Evolutionary conservation across 92 coral and sea anemone genomes (phyloP).

Genomic region (Nematostella vectensis): DNA sequence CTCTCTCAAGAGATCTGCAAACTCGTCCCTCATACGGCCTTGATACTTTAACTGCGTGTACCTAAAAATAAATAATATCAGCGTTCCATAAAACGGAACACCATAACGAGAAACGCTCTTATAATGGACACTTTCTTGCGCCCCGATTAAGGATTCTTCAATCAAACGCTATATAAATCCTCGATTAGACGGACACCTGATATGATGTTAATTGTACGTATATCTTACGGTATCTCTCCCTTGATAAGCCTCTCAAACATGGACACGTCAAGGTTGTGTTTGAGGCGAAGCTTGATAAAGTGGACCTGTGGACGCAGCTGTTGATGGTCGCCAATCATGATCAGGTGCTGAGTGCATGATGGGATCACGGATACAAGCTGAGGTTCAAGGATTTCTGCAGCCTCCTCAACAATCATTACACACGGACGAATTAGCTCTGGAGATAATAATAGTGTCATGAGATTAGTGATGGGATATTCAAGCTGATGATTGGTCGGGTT

Average conservation of each 20-base stretch:
- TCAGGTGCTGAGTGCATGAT: conserved; percentile 69
- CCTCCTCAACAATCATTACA: conserved; percentile 91
- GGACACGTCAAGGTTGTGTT: conserved; percentile 55
- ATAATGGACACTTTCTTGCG: too few species aligned
- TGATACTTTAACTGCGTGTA: conserved; percentile 49
- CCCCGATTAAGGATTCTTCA: too few species aligned
- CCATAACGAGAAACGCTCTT: too few species aligned
- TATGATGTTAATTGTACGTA: too few species aligned
- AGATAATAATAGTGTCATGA: too few species aligned
- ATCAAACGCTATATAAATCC: too few species aligned
- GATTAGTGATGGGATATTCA: too few species aligned
- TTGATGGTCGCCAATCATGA: conserved; percentile 91
- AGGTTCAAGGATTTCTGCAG: conserved; percentile 88
- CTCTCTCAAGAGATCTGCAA: conserved; percentile 56
- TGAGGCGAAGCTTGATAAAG: conserved; percentile 30
- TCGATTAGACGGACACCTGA: too few species aligned
- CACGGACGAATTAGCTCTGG: conserved; percentile 65
- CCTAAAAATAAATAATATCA: too few species aligned
- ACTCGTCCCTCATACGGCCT: conserved; percentile 80
- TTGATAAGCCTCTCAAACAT: conserved; percentile 77
- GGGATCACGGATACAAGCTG: conserved; percentile 86
- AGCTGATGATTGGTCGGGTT: too few species aligned
- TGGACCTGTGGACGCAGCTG: conserved; percentile 69
- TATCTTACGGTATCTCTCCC: conserved; percentile 6
- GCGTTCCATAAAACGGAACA: too few species aligned